phyloP scores from a whole-genome alignment of 2,797 vertebrate genomes.

The Hafferia zeledoni region DNA sequence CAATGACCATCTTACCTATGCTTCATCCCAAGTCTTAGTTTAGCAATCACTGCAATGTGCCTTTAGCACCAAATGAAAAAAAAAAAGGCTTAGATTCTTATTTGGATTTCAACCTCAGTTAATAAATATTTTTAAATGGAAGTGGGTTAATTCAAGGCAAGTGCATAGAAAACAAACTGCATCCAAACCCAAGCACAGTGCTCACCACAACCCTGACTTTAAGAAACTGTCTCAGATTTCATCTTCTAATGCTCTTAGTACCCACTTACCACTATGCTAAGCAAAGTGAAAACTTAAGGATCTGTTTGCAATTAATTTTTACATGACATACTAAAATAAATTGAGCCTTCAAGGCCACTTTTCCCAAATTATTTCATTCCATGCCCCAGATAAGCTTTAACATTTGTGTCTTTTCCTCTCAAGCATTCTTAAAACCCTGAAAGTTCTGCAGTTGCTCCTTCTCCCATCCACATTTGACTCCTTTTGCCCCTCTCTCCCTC shows the following conservation, averaged over 20 bases:
- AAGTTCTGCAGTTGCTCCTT: not conserved
- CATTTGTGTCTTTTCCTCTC: not conserved
- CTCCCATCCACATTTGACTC: not conserved
- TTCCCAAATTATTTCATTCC: not conserved
- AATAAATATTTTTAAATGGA: conserved; percentile 4
- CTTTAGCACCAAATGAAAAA: not conserved
- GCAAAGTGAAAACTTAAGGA: not conserved
- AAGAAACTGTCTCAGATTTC: not conserved
- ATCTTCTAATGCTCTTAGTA: not conserved
- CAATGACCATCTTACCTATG: not conserved
- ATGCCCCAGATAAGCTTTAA: not conserved
- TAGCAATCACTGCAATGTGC: not conserved
- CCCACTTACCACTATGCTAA: not conserved
- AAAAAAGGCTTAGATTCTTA: not conserved
- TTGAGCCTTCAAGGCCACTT: not conserved
- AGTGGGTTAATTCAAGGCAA: not conserved
- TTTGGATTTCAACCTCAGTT: not conserved
- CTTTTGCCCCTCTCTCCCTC: not conserved
- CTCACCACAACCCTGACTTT: not conserved
- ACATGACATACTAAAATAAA: not conserved
- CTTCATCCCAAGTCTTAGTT: not conserved
- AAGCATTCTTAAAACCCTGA: not conserved
- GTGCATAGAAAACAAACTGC: not conserved
- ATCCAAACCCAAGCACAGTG: not conserved
- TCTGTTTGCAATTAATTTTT: not conserved